Evolutionary conservation across 2,797 vertebrate genomes (phyloP).

Genomic region (Tauraco hartlaubi): DNA sequence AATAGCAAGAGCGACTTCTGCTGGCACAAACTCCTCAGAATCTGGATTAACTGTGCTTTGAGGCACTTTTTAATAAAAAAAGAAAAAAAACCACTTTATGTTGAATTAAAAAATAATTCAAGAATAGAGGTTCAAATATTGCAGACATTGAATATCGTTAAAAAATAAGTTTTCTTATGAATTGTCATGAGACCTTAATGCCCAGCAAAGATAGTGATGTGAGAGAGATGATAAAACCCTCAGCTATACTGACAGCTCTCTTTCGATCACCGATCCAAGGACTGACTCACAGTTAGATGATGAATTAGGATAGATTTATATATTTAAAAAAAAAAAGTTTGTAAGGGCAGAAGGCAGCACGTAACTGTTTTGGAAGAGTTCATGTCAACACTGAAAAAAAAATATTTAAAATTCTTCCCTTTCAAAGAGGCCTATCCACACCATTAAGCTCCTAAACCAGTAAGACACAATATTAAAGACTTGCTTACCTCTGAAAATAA

Average conservation of each 20-base stretch:
- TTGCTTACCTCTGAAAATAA: not conserved
- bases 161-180: not conserved
- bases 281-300: not conserved
- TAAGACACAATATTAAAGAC: not conserved
- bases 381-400: not conserved
- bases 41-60: not conserved
- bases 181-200: not conserved
- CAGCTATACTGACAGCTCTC: not conserved
- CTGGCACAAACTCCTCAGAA: not conserved
- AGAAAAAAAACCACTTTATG: not conserved
- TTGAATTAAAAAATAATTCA: not conserved
- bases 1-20: not conserved
- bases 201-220: not conserved
- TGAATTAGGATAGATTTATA: not conserved
- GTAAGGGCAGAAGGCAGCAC: not conserved
- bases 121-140: not conserved
- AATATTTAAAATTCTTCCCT: not conserved
- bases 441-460: not conserved
- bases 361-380: not conserved
- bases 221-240: not conserved
- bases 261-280: not conserved
- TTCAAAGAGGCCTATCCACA: not conserved
- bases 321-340: not conserved
- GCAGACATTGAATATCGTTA: not conserved
- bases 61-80: not conserved